These are phyloP conservation scores for Cavia porcellus DNA, from an alignment of 2,113 vertebrate genomes.

Conservation along the genomic window DNA sequence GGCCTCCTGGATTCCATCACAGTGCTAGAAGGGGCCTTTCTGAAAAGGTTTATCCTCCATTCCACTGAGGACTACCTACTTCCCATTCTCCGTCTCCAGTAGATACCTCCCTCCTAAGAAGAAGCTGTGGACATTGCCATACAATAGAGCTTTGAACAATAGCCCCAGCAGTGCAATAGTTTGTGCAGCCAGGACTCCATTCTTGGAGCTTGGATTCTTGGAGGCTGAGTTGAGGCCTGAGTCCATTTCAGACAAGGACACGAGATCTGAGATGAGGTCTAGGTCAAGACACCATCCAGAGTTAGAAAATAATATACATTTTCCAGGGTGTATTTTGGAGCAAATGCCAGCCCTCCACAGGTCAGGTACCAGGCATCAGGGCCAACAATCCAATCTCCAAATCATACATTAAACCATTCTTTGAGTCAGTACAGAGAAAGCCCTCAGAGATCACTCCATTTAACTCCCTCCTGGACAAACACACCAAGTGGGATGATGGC, in stretches of 20 bases:
- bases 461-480: neutral
- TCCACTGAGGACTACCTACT: neutral
- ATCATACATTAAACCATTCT: neutral
- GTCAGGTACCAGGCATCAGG: neutral
- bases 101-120: neutral
- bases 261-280: neutral
- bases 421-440: neutral
- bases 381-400: neutral
- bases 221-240: neutral
- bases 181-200: neutral
- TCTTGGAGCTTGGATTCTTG: neutral
- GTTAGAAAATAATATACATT: neutral
- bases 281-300: neutral
- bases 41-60: neutral
- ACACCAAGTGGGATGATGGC: neutral
- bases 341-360: neutral
- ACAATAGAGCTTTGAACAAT: neutral
- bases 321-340: neutral
- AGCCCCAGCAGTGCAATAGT: neutral
- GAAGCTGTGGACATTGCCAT: neutral
- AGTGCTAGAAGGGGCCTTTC: neutral
- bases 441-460: neutral
- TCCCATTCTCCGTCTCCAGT: neutral
- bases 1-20: neutral
- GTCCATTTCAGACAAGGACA: neutral